Conservation (phyloP, 2,888 invertebrate genomes). For the Stomorhina lunata region DNA sequence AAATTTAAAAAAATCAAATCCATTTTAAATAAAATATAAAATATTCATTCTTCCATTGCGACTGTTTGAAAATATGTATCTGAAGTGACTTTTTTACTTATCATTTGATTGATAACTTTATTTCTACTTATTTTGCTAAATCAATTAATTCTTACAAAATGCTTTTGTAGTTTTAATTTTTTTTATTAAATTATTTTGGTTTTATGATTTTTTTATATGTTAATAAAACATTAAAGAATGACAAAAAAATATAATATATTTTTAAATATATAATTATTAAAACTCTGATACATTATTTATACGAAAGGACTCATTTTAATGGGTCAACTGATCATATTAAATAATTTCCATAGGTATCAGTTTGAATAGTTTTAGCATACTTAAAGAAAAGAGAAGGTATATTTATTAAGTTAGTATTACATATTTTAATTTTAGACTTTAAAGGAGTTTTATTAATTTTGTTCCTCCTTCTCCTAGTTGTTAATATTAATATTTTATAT, state of each 20-base stretch:
- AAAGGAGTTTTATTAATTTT: conserved; percentile 14
- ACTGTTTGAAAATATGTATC: too few relatives aligned
- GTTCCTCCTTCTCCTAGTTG: background rate
- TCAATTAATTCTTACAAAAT: conserved; percentile 1
- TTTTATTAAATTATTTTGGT: conserved; percentile 60
- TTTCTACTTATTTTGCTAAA: conserved; percentile 3
- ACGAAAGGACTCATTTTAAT: background rate
- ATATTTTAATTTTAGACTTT: conserved; percentile 23
- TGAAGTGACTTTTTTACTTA: too few relatives aligned
- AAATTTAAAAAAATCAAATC: too few relatives aligned
- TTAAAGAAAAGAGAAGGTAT: conserved; percentile 27
- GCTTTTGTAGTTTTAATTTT: conserved; percentile 6
- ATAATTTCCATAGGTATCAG: conserved; percentile 30
- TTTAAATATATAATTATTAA: conserved; percentile 31
- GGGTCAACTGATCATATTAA: background rate
- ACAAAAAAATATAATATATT: conserved; percentile 55
- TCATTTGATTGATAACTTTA: too few relatives aligned
- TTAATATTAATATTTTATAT: background rate
- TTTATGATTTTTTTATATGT: conserved; percentile 49
- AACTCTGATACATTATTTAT: conserved; percentile 47
- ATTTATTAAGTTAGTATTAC: conserved; percentile 10
- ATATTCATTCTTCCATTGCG: too few relatives aligned
- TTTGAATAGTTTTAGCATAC: conserved; percentile 33
- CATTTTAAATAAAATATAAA: too few relatives aligned
- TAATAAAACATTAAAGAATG: conserved; percentile 62